Base-by-base conservation (phyloP, 2,888 invertebrate genomes). In the Chymomyza fuscimana region DNA sequence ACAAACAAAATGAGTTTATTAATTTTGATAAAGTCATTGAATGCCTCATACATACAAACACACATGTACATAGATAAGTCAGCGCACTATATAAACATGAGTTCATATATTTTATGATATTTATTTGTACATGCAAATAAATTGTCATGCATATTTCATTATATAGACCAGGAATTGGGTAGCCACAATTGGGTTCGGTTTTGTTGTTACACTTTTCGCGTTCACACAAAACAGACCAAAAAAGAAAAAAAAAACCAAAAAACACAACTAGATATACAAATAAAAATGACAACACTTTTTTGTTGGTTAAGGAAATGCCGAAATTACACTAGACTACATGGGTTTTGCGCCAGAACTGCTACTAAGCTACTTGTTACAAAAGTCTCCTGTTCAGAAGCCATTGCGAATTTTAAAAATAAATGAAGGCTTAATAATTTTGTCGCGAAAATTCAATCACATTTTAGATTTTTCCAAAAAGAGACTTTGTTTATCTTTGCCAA, bases 231-330 rank as follows among this genome's bases (percentile, higher is more conserved):
- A 51, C 25, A 52, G 52, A 52, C 36, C 32, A 32, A 32, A 32
- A 32, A 5, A 32, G 32, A 5, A 7, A 32, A 32, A 63, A 56
- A 46, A 58, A 46, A 46, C 15, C 65, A 40, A 50, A 5, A 64
- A 50, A 58, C 59, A 67, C n/a, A 52, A 64, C 73, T 65, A 54
- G 70, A 69, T 67, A 68, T 66, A 64, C 76, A 73, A 77, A 77
- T 71, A 77, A 77, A 77, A 73, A 54, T 74, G 71, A 71, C 77
- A 77, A 73, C 76, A 76, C 76, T 76, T 76, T 64, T 66, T 65
- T 64, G 32, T 65, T 63, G 63, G 65, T 50, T 25, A n/a, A 61
- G 66, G 69, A 56, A 54, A 63, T 16, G 36, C 29, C 19, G 15
- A 46, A 46, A 46, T 46, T 12, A 46, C 40, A 46, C 40, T 46